Percentiles rank a stretch among this genome's conserved stretches.
Conservation (phyloP, 2,113 vertebrate genomes). For the Tichodroma muraria region DNA sequence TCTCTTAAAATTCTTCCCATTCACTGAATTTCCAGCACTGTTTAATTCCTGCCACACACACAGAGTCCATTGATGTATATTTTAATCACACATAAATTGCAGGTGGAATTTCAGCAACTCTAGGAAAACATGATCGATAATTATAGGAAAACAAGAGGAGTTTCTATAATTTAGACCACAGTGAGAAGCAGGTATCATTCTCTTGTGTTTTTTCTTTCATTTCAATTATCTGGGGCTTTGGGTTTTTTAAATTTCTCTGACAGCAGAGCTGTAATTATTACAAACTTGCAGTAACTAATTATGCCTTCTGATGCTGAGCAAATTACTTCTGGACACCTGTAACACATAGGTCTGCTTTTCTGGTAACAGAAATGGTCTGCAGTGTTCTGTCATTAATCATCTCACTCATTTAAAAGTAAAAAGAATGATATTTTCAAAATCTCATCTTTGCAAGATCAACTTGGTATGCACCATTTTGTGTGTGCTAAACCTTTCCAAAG, state of each 20-base stretch:
- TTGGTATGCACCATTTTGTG: not conserved
- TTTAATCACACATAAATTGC: accelerated
- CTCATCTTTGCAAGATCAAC: not conserved
- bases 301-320: not conserved
- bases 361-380: not conserved
- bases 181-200: not conserved
- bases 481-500: not conserved
- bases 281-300: not conserved
- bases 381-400: not conserved
- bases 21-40: not conserved
- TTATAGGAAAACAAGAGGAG: not conserved
- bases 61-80: too few relatives aligned
- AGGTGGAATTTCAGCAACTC: not conserved
- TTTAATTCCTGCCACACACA: not conserved
- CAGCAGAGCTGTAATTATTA: not conserved
- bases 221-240: not conserved
- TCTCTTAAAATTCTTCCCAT: not conserved
- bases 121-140: not conserved
- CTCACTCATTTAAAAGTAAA: not conserved
- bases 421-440: not conserved
- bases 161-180: not conserved
- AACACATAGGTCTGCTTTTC: not conserved
- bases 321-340: not conserved
- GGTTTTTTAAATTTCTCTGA: not conserved
- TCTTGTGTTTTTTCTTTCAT: not conserved